Evolutionary conservation across 2,888 invertebrate species (phyloP), one percentile per base, ranked within the genome.

Genomic region (Choristoneura rosaceana): DNA sequence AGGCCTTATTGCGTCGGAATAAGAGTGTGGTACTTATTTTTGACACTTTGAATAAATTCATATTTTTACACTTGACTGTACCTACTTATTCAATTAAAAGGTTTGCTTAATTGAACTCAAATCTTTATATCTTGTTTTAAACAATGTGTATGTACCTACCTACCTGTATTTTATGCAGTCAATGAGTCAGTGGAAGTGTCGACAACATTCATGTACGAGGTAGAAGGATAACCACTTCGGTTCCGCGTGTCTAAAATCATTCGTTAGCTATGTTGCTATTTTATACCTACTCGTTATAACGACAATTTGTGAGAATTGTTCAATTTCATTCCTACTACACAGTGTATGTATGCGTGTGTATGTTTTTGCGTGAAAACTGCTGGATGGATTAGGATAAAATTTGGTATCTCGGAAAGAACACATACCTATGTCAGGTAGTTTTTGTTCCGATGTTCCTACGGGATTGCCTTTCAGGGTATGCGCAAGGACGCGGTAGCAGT

Each of bases 171-270:
- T 55, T 7, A 55, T 55, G 55, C 25, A 55, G 25, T 55, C 55
- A 45, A 33, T 62, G 62, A 43, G 43, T 33, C 45, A 62, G 25
- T 59, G 45, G 17, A 62, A 68, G 59, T 47, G 33, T 34, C 33
- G n/a, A 47, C 55, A 58, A 70, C 70, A 64, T 33, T 47, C 41
- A 17, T 58, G 47, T 34, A 34, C 41, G n/a, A 15, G 43, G 43
- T 63, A 74, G 82, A 84, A 84, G 87, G 84, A 84, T 77, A 83
- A 82, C 85, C 67, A 73, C 78, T 82, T 80, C 74, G 70, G 79
- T 86, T 86, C 86, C 86, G 86, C 80, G 77, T 84, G 79, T 76
- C 69, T 65, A 74, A 61, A 70, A 71, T 77, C 66, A 71, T 75
- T 73, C 62, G 62, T 62, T 17, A 55, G 45, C 62, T 71, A 45